These are phyloP conservation scores for Griposia aprilina DNA, from an alignment of 2,888 invertebrate genomes.

Conservation along the genomic window DNA sequence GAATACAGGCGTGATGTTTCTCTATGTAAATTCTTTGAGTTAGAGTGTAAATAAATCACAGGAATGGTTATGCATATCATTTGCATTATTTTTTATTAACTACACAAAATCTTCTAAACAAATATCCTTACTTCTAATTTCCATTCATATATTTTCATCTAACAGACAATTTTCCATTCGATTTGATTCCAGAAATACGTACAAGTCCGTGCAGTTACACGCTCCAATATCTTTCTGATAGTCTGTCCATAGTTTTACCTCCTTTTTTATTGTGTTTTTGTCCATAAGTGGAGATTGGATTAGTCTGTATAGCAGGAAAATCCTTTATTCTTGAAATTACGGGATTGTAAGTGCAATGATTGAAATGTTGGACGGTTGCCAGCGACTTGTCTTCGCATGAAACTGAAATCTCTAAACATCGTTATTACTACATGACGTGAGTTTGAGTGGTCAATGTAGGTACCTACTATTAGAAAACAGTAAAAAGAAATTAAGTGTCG, in stretches of 20 bases:
- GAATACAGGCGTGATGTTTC: no score
- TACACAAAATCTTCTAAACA: constrained; percentile 6
- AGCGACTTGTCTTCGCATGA: constrained; percentile 44
- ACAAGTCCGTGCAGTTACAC: constrained; percentile 62
- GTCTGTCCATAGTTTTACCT: constrained; percentile 63
- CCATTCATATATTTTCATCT: constrained; percentile 42
- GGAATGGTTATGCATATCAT: neutral
- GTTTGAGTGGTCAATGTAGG: constrained; percentile 43
- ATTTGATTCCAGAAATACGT: constrained; percentile 60
- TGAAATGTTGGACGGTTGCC: constrained; percentile 54
- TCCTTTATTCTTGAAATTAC: constrained; percentile 51
- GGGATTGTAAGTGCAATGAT: constrained; percentile 43
- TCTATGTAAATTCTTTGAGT: no score
- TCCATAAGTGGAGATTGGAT: constrained; percentile 65
- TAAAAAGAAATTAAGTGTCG: constrained; percentile 18
- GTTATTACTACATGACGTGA: constrained; percentile 36
- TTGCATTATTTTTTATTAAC: neutral
- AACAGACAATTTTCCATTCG: constrained; percentile 61
- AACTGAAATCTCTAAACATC: constrained; percentile 47
- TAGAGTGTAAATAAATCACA: neutral
- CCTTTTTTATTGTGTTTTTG: constrained; percentile 60
- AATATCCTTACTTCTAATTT: constrained; percentile 33
- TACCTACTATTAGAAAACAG: constrained; percentile 22
- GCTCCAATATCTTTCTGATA: constrained; percentile 64
- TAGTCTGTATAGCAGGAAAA: constrained; percentile 50